These are phyloP conservation scores for Cheilosia vernalis DNA, from an alignment of 2,888 invertebrate genomes.

Conservation along the genomic window DNA sequence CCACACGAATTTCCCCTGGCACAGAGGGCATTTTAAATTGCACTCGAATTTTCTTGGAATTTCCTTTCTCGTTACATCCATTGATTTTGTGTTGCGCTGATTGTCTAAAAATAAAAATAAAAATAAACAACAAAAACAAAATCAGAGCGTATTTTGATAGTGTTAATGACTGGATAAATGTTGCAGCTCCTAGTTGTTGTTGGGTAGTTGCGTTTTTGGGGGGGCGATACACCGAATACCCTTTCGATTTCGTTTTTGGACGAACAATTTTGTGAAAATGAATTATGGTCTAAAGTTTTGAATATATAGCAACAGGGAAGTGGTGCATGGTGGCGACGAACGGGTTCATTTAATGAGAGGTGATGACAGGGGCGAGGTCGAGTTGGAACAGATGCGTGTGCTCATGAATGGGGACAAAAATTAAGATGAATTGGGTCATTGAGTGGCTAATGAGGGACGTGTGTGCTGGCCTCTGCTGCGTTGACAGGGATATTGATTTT, in stretches of 20 bases:
- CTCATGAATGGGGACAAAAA: conserved; percentile 64
- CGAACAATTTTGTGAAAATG: conserved; percentile 20
- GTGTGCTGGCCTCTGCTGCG: conserved; percentile 23
- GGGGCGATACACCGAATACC: conserved; percentile 17
- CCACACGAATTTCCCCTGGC: conserved; percentile 53
- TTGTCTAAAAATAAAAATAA: conserved; percentile 72
- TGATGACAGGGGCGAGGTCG: conserved; percentile 54
- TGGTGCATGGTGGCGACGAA: conserved; percentile 17
- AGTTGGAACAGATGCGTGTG: conserved; percentile 59
- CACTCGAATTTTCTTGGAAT: conserved; percentile 45
- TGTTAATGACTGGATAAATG: conserved; percentile 60
- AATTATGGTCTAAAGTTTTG: conserved; percentile 66
- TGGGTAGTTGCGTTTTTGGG: neutral
- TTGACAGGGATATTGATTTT: neutral
- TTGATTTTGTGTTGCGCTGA: conserved; percentile 48
- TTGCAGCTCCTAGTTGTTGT: conserved; percentile 25
- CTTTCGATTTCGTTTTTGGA: conserved; percentile 66
- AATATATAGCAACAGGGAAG: conserved; percentile 1
- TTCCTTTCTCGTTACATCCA: conserved; percentile 42
- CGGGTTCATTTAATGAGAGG: conserved; percentile 55
- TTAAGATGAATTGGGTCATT: conserved; percentile 74
- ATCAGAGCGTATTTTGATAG: conserved; percentile 42
- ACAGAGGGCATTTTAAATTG: conserved; percentile 43
- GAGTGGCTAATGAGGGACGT: conserved; percentile 72
- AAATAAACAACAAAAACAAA: conserved; percentile 14